Base-by-base conservation (phyloP, 2,797 vertebrate species). In the Phaenicophaeus curvirostris region DNA sequence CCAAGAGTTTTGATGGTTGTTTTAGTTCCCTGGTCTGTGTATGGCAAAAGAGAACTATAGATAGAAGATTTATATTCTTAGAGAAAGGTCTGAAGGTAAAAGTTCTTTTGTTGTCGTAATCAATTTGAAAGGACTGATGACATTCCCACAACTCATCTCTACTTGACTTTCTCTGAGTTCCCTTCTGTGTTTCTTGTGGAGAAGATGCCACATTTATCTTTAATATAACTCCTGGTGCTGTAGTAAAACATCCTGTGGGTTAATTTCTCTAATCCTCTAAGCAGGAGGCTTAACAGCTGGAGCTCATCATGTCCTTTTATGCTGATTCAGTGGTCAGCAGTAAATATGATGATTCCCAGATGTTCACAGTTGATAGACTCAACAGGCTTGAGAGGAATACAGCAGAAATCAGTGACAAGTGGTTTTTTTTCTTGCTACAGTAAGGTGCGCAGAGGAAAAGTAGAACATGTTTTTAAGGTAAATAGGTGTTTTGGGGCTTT, bases 281-380 rank as follows among this genome's bases (percentile, higher is more conserved):
- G 75, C 75, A 88, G 91, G 39, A 96, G 87, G 94, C 48, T 82
- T 85, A 95, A 92, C 95, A 97, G 90, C 93, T 93, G 96, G 93
- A 93, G 69, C 87, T 94, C 89, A 93, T 96, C 93, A 88, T 91
- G 79, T 94, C 63, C 50, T 96, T 66, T 96, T 94, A 77, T 93
- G 87, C 91, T 95, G 92, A 95, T 87, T 95, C 90, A 92, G 59
- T 84, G 88, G 96, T 96, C 80, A 95, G 89, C 87, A 96, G 92
- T 96, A 97, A 96, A 95, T 80, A 91, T 54, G 90, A 96, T 89
- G 80, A 94, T 94, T 92, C 93, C 95, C 95, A 97, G 89, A 96
- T 97, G 94, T 95, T 94, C 93, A 76, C 81, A 87, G 79, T 93
- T 74, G 79, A 86, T 92, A 93, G 58, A 89, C 33, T 82, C 88